Evolutionary conservation across 2,113 vertebrate species (phyloP), one percentile per base, ranked within the genome.

Genomic region (Eleginops maclovinus): DNA sequence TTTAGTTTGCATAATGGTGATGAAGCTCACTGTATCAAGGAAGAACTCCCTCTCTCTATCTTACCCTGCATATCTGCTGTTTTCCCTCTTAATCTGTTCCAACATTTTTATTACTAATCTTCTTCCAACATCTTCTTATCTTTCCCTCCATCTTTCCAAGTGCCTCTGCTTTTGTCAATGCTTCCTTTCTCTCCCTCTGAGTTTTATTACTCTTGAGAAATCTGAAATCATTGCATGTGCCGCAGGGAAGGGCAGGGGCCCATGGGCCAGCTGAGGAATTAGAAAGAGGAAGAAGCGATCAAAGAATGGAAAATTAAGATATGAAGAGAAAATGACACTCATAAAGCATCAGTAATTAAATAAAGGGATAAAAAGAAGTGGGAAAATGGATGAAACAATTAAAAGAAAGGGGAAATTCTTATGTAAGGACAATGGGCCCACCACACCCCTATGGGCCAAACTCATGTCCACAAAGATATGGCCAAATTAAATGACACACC

Each of bases 1-100:
- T n/a, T 53, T 9, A 77, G 59, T 89, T 89, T 91, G 85, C 85
- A 90, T 81, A 90, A 70, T 36, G 21, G 71, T 36, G 22, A 84
- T 11, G 26, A 62, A 14, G 41, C 47, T 76, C n/a, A 15, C 54
- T 51, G 63, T 55, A 28, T 0, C 50, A 36, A 16, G 17, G 10
- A 4, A 62, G 46, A 4, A 53, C 49, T 63, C 44, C n/a, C 59
- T 55, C 44, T 15, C 66, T 58, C 24, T 63, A 51, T 41, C 46
- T 41, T 12, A 15, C 17, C 28, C 49, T 67, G 19, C 21, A 14
- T 44, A 24, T 49, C 49, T 64, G 67, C 28, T 59, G n/a, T 69
- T 60, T 75, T 71, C 60, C 66, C 44, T 66, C 54, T 71, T 53
- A 56, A 44, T 75, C 26, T 1, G 28, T 36, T 19, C 17, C 16